Base-by-base conservation (phyloP, 2,113 vertebrate species). In the Gnathonemus longibarbis region DNA sequence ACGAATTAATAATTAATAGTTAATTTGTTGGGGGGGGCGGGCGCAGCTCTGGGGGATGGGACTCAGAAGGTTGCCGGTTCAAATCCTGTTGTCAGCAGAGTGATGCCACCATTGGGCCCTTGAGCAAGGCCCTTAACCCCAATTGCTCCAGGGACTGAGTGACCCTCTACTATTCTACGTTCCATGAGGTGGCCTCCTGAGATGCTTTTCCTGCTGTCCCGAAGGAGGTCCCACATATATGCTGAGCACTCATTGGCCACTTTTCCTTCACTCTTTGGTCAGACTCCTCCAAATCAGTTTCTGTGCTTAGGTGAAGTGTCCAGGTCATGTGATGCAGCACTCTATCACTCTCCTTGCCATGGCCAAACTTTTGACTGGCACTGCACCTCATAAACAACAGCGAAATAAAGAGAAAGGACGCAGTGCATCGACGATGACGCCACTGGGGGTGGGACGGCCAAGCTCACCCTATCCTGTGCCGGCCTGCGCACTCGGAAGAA, bases 401-500 rank as follows among this genome's bases (percentile, higher is more conserved):
- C 31, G 13, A 74, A 5, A 35, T 74, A 74, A 31, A 5, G 31
- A n/a, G 10, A 62, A 17, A 27, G 8, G 24, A 27, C 2, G 0
- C 58, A 9, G 58, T 10, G 58, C 58, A 27, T 66, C 62, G 9
- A 27, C 62, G 62, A 13, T 0, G 62, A 13, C 0, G 10, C n/a
- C n/a, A 11, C 27, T 11, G 49, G 27, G 49, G 5, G 6, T 7
- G 49, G n/a, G 31, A 52, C 74, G 31, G 84, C 4, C 3, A 93
- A 3, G 35, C 97, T 97, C 94, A 98, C 98, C 88, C 96, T 94
- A 90, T 98, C 97, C 90, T 97, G 96, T 10, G 96, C 91, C 3
- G 98, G 96, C 85, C 95, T 97, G 90, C 97, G 96, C 19, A 99
- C 98, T 88, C 98, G 96, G 96, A 99, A 99, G 95, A 99, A 99